Base-by-base conservation (phyloP, 1,140 invertebrate genomes). In the Branchinecta lindahli region DNA sequence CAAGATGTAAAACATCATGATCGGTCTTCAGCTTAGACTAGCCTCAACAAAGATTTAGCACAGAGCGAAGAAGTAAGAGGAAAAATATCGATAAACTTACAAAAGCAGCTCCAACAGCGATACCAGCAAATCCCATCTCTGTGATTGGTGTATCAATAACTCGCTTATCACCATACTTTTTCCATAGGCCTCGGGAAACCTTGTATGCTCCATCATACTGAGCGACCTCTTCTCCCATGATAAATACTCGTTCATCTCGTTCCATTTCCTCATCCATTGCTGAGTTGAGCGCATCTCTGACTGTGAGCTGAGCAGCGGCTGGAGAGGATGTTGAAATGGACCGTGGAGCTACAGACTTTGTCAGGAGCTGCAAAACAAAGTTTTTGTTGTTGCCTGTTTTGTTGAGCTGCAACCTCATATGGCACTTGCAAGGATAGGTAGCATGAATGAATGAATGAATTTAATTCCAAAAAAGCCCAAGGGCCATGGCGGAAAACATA, bases 111-210 rank as follows among this genome's bases (percentile, higher is more conserved):
- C 96, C 96, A 66, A 96, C 92, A 46, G 96, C 94, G 67, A 99
- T 89, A 72, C 96, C 96, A 73, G 91, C 85, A 82, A 99, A 98
- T 8, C 96, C 96, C 82, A 92, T 88, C 83, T 99, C 96, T 33
- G 96, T 98, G 76, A 99, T 99, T 15, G 96, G 96, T 12, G 96
- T 99, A 77, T 99, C 96, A 66, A 97, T 92, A 0, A 99, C 87
- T 74, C 96, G 83, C 77, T 94, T 93, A 77, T 98, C 96, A 8
- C 96, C 96, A 81, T 94, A 98, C 79, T 98, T 98, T 78, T 96
- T 96, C 91, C 91, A 98, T 33, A 99, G 81, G n/a, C 95, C 95
- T 76, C 92, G 87, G 45, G 86, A 91, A 44, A 94, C 88, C 88
- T 98, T 99, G 75, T 98, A 99, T 33, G 96, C 95, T 70, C 96